phyloP scores from a whole-genome alignment of 2,113 vertebrate species.

The Microcebus ravelobensis region DNA sequence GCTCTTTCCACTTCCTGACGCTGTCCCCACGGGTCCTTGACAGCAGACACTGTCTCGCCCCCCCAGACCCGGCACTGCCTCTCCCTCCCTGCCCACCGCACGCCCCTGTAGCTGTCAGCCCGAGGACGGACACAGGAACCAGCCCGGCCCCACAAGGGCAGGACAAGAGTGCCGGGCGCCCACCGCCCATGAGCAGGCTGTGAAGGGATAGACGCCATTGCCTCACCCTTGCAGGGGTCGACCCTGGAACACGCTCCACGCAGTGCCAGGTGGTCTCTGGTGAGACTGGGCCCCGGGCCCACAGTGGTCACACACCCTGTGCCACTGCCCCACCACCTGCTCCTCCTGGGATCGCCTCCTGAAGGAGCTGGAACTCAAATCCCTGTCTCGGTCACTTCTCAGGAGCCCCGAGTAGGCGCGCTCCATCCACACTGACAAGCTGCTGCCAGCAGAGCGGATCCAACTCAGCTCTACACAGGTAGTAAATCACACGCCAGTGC shows the following conservation, averaged over 20 bases:
- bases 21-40: not conserved
- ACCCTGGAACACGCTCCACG: rapidly evolving
- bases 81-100: not conserved
- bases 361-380: not conserved
- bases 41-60: not conserved
- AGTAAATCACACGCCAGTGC: rapidly evolving
- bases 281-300: not conserved
- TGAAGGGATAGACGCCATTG: rapidly evolving
- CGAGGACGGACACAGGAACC: not conserved
- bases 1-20: not conserved
- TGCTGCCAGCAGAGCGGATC: not conserved
- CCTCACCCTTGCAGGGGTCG: not conserved
- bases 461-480: too few relatives aligned
- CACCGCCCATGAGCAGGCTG: rapidly evolving
- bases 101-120: not conserved
- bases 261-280: too few relatives aligned
- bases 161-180: too few relatives aligned
- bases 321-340: not conserved
- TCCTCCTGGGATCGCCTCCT: not conserved
- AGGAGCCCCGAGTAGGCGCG: not conserved
- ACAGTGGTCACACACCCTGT: rapidly evolving
- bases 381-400: not conserved
- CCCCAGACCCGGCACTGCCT: rapidly evolving
- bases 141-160: rapidly evolving
- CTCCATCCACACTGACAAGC: not conserved